phyloP scores from a whole-genome alignment of 1,140 invertebrate species.

The Pachyrhynchus sulphureomaculatus region DNA sequence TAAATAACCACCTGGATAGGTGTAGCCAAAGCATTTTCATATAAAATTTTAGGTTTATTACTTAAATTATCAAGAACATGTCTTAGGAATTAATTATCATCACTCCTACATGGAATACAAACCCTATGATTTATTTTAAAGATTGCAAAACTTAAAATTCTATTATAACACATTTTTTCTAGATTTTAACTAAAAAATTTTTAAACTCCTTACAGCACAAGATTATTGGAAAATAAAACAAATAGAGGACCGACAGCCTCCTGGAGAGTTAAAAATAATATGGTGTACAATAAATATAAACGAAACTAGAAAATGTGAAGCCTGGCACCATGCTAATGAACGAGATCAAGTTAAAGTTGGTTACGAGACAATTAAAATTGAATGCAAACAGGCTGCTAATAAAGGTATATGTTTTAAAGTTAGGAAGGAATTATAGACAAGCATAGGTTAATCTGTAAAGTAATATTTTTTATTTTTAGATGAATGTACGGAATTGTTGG shows the following conservation, averaged over 20 bases:
- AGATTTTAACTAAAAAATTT: not conserved
- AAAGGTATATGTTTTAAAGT: slow-evolving; percentile 37
- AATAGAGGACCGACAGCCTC: slow-evolving; percentile 22
- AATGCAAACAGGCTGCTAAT: slow-evolving; percentile 60
- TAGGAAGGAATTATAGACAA: too few relatives aligned
- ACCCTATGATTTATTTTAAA: too few relatives aligned
- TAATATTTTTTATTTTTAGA: slow-evolving; percentile 59
- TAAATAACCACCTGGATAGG: too few relatives aligned
- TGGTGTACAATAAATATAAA: slow-evolving; percentile 78
- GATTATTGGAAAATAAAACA: slow-evolving; percentile 42
- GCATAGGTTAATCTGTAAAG: too few relatives aligned
- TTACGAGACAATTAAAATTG: slow-evolving; percentile 61
- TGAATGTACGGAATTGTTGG: slow-evolving; percentile 78
- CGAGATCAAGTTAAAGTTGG: slow-evolving; percentile 65
- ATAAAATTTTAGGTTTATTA: too few relatives aligned
- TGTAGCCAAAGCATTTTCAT: too few relatives aligned
- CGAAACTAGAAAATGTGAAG: slow-evolving; percentile 77
- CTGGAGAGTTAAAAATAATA: slow-evolving; percentile 46
- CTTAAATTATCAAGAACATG: too few relatives aligned
- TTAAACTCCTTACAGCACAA: slow-evolving; percentile 33
- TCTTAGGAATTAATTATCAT: too few relatives aligned
- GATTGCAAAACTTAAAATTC: too few relatives aligned
- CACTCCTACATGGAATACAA: too few relatives aligned
- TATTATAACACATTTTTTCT: too few relatives aligned
- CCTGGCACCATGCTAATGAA: slow-evolving; percentile 65